Percentiles rank a stretch among this genome's conserved stretches.
phyloP scores from a whole-genome alignment of 2,113 vertebrate genomes.

The Neopipo cinnamomea region DNA sequence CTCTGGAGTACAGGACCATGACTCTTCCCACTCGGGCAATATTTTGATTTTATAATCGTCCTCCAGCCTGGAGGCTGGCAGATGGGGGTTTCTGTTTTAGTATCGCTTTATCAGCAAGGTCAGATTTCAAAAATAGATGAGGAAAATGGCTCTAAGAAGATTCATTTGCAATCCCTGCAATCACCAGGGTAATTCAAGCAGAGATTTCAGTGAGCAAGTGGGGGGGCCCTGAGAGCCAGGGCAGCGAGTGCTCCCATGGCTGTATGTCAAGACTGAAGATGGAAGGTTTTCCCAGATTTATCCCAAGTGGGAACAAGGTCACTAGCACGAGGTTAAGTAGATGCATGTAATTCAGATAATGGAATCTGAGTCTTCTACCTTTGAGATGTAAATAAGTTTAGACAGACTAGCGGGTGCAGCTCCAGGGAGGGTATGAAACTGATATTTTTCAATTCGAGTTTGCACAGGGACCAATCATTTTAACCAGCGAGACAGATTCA shows the following conservation, averaged over 20 bases:
- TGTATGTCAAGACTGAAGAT: background rate
- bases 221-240: background rate
- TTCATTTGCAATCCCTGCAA: background rate
- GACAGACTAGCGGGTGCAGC: background rate
- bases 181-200: background rate
- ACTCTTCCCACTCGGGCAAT: background rate
- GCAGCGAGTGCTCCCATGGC: background rate
- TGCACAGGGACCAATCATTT: background rate
- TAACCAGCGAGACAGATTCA: background rate
- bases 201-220: background rate
- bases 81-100: background rate
- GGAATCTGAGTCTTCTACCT: background rate
- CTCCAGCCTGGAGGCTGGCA: background rate
- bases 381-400: constrained; percentile 21
- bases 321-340: background rate
- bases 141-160: background rate
- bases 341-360: constrained; percentile 40
- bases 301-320: constrained; percentile 11
- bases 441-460: background rate
- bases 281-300: background rate
- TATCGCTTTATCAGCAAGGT: background rate
- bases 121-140: background rate
- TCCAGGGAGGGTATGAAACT: background rate
- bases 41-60: background rate
- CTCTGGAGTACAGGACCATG: background rate